phyloP scores from a whole-genome alignment of 92 coral and sea anemone species.

The Actinernus sp. region DNA sequence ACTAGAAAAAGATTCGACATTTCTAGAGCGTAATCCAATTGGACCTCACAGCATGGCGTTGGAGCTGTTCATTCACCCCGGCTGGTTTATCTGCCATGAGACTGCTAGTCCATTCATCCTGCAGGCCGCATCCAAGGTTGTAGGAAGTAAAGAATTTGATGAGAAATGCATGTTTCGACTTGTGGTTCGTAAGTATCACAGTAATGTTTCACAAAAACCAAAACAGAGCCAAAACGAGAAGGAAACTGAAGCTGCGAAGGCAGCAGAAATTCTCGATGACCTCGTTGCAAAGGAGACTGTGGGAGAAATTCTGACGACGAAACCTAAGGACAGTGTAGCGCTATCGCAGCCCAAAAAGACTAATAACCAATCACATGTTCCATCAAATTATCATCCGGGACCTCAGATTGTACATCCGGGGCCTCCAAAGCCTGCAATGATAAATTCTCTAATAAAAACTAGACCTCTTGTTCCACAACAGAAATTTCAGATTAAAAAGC shows the following conservation, averaged over 20 bases:
- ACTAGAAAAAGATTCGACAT: slow-evolving; percentile 91
- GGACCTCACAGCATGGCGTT: slow-evolving; percentile 72
- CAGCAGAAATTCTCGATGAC: slow-evolving; percentile 27
- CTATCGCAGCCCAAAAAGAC: too few relatives aligned
- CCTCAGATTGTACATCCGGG: background rate
- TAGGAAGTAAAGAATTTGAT: slow-evolving; percentile 78
- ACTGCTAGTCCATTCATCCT: slow-evolving; percentile 65
- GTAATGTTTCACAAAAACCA: slow-evolving; percentile 8
- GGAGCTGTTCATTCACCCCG: slow-evolving; percentile 85
- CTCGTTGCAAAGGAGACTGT: slow-evolving; percentile 25
- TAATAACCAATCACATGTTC: too few relatives aligned
- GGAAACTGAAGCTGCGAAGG: slow-evolving; percentile 13
- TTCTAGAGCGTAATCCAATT: slow-evolving; percentile 69
- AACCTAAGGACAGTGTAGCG: background rate
- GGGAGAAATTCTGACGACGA: slow-evolving; percentile 14
- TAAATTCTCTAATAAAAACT: background rate
- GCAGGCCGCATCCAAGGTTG: slow-evolving; percentile 68
- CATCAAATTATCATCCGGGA: background rate
- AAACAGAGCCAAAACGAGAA: slow-evolving; percentile 18
- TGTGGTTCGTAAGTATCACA: slow-evolving; percentile 20
- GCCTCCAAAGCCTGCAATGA: background rate
- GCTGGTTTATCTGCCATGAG: slow-evolving; percentile 93
- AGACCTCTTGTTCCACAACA: background rate
- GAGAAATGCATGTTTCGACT: slow-evolving; percentile 76
- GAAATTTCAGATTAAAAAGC: too few relatives aligned